Evolutionary conservation across 30 jellyfish, hydroid and myxozoan species (phyloP).

Genomic region (Aurelia coerulea): DNA sequence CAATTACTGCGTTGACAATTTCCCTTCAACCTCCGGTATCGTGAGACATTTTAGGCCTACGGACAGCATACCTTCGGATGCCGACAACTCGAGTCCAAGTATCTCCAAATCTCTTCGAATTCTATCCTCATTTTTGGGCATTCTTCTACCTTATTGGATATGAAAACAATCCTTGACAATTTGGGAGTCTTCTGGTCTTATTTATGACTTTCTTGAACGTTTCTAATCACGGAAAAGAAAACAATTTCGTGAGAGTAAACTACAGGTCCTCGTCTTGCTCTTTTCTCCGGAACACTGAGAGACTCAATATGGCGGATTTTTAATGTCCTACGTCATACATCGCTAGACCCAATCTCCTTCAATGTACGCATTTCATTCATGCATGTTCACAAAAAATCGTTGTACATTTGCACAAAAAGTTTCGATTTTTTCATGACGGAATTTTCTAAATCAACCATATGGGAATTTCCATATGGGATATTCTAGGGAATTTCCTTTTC

Average conservation of each 20-base stretch:
- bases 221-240: no score
- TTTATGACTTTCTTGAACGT: no score
- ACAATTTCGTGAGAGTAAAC: neutral
- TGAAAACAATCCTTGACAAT: neutral
- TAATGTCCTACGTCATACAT: conserved; percentile 69
- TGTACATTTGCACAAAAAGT: neutral
- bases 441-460: neutral
- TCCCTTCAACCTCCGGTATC: neutral
- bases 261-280: conserved; percentile 61
- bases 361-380: neutral
- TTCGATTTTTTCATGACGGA: neutral
- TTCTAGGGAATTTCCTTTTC: no score
- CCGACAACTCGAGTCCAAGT: conserved; percentile 73
- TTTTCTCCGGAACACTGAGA: conserved; percentile 72
- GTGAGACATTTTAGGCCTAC: neutral
- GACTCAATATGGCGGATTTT: conserved; percentile 79
- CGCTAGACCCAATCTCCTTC: conserved; percentile 58
- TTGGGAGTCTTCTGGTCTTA: neutral
- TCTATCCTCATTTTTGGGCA: conserved; percentile 76
- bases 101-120: conserved; percentile 69
- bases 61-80: conserved; percentile 67
- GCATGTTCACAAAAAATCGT: neutral
- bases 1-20: neutral
- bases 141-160: conserved; percentile 2
- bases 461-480: no score